Evolutionary conservation across 2,888 invertebrate genomes (phyloP), one percentile per base, ranked within the genome.

Genomic region (Melanostoma mellinum): DNA sequence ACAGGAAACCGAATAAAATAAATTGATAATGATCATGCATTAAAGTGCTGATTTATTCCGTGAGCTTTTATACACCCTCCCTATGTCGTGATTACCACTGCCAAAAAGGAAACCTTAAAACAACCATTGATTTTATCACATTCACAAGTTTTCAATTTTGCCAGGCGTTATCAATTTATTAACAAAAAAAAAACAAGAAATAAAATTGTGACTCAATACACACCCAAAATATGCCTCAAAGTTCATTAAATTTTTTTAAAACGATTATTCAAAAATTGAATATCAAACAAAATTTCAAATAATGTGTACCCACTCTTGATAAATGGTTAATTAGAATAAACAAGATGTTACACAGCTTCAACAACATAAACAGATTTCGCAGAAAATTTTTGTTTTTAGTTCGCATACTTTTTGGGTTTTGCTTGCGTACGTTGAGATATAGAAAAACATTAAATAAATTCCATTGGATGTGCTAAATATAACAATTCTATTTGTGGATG

Each of bases 401-500:
- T 20, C 20, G 20, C 36, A 10, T 32, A n/a, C 46, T 8, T 5
- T 35, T 8, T 10, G 3, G 9, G 10, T 35, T 40, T 33, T 32
- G n/a, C 20, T 4, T 60, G 2, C 32, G n/a, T 4, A 4, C 32
- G 6, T 42, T 8, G 3, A 42, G 42, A 42, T 42, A 42, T 42
- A 8, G 6, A 46, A 42, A 42, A n/a, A 42, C 42, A 32, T 44
- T 35, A 69, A 74, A 74, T 69, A 74, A 84, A 73, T 76, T 63
- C 63, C 55, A 53, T 65, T 44, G 69, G 6, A 10, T 20, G 60
- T 61, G 44, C 69, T 84, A 84, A 74, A 84, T 78, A 84, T 78
- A 84, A 69, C 56, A 58, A 69, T 74, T 84, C 82, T 84, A 84
- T 84, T 84, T 84, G 68, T 63, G 78, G 69, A 74, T 69, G 65